Conservation (phyloP, 2,888 invertebrate species). For the Epistrophella euchroma region DNA sequence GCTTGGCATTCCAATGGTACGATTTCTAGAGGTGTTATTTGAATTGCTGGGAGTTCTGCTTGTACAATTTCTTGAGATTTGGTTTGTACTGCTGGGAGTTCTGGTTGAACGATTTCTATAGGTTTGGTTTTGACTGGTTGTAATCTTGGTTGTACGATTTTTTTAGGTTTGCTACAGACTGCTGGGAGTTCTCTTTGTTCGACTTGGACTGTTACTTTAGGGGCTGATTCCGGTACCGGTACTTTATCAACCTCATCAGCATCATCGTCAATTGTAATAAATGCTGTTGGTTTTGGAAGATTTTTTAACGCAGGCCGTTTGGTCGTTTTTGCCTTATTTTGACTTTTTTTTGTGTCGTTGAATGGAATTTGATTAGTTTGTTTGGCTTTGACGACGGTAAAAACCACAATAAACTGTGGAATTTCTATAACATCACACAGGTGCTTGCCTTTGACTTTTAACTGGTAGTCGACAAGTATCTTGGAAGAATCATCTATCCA, state of each 20-base stretch:
- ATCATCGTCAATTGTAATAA: conserved; percentile 20
- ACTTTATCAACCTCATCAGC: neutral
- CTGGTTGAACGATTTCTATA: neutral
- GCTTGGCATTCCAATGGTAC: neutral
- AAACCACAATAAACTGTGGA: conserved; percentile 36
- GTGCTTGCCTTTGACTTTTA: conserved; percentile 24
- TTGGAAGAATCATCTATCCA: conserved; percentile 30
- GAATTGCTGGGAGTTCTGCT: neutral
- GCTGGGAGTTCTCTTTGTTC: too few relatives aligned
- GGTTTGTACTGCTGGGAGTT: neutral
- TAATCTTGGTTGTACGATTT: too few relatives aligned
- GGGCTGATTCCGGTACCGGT: neutral
- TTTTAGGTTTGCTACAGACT: neutral
- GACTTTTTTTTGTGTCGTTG: neutral
- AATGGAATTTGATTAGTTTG: neutral
- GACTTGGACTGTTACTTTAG: neutral
- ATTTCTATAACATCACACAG: conserved; percentile 52
- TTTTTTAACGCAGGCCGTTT: neutral
- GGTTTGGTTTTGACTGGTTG: neutral
- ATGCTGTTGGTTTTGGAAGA: neutral
- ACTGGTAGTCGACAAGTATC: conserved; percentile 36
- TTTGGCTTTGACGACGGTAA: conserved; percentile 21
- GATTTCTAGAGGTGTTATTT: neutral
- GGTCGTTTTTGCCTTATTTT: neutral
- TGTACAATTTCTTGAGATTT: neutral